Percentiles rank a stretch among this genome's conserved stretches.
Conservation (phyloP, 1,140 invertebrate genomes). For the Mercenaria mercenaria region DNA sequence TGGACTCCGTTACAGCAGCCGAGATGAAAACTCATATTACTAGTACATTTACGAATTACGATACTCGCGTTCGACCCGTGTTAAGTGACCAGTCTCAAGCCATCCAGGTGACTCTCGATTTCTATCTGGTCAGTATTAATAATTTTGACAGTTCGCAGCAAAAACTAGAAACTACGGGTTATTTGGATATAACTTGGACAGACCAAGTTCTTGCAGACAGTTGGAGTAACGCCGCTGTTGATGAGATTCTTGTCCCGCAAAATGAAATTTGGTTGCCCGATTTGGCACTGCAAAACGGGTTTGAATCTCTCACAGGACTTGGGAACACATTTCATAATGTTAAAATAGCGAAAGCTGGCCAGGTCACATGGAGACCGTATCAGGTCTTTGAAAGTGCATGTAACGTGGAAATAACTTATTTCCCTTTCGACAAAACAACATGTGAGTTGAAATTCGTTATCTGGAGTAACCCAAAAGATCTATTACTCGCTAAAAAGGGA, state of each 20-base stretch:
- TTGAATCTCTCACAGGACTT: constrained; percentile 29
- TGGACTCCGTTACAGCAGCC: neutral
- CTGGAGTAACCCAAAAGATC: constrained; percentile 49
- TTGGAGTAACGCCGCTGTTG: constrained; percentile 86
- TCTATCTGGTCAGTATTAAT: constrained; percentile 51
- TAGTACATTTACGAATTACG: constrained; percentile 29
- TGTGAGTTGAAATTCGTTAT: constrained; percentile 60
- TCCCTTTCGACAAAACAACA: constrained; percentile 59
- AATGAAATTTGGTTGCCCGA: constrained; percentile 67
- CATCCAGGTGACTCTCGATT: constrained; percentile 36
- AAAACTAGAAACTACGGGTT: constrained; percentile 54
- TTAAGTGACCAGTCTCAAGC: constrained; percentile 30
- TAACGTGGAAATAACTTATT: constrained; percentile 53
- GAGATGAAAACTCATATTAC: constrained; percentile 42
- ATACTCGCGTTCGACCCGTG: constrained; percentile 40
- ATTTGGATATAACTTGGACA: constrained; percentile 58
- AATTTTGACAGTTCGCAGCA: constrained; percentile 59
- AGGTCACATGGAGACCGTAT: constrained; percentile 44
- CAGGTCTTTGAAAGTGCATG: constrained; percentile 61
- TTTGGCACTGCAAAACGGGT: constrained; percentile 60
- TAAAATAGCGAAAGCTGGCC: neutral
- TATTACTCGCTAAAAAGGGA: neutral
- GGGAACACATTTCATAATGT: constrained; percentile 35
- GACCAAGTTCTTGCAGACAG: constrained; percentile 32
- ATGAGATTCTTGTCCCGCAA: constrained; percentile 21